These are phyloP conservation scores for Sciaenops ocellatus DNA, from an alignment of 2,797 vertebrate species.

Conservation along the genomic window DNA sequence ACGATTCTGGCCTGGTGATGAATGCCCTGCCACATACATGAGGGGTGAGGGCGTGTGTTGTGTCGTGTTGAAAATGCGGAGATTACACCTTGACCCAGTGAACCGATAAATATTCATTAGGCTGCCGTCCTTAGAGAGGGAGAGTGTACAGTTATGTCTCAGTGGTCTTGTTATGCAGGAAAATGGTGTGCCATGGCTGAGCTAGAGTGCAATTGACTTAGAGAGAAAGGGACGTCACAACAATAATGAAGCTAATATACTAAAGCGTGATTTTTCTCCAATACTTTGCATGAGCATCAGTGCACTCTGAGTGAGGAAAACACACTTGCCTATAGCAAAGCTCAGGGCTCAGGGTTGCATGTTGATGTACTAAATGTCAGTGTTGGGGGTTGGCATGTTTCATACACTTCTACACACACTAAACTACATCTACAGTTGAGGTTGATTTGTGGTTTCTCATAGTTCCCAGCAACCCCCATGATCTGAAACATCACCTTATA, in stretches of 20 bases:
- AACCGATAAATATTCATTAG: slow-evolving; percentile 78
- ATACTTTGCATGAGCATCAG: slow-evolving; percentile 20
- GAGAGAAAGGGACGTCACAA: neutral
- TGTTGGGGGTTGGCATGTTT: neutral
- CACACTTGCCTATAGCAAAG: neutral
- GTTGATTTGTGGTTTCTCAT: neutral
- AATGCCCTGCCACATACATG: slow-evolving; percentile 67
- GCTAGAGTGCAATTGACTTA: slow-evolving; percentile 4
- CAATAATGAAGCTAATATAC: slow-evolving; percentile 39
- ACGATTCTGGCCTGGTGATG: slow-evolving; percentile 61
- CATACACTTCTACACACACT: slow-evolving; percentile 21
- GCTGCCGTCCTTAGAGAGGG: slow-evolving; percentile 18
- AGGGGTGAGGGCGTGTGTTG: slow-evolving; percentile 42
- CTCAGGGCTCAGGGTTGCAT: slow-evolving; percentile 2
- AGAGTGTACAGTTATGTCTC: slow-evolving; percentile 28
- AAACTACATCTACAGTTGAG: neutral
- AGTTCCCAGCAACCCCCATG: neutral
- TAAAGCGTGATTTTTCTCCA: slow-evolving; percentile 15
- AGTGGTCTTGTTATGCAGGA: slow-evolving; percentile 33
- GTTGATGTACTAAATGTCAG: slow-evolving; percentile 4
- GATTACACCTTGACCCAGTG: slow-evolving; percentile 75
- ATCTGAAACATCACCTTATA: neutral
- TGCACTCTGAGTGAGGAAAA: slow-evolving; percentile 4
- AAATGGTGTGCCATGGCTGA: slow-evolving; percentile 28
- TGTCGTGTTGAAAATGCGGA: slow-evolving; percentile 57